phyloP scores from a whole-genome alignment of 2,113 vertebrate species.

The Phoenicopterus ruber region DNA sequence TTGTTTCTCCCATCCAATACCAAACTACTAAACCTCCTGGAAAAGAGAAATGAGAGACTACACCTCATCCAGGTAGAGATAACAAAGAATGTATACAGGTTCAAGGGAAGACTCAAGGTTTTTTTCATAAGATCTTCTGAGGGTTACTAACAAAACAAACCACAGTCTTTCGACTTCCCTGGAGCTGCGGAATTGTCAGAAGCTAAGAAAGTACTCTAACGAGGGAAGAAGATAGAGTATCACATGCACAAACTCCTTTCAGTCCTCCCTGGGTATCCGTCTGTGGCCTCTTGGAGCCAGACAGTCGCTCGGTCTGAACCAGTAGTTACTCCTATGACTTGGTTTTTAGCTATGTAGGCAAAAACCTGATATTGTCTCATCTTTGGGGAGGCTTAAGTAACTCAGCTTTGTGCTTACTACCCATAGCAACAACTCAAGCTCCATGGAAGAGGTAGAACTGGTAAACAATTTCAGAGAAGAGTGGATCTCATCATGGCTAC shows the following conservation, averaged over 20 bases:
- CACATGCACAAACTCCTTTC: not conserved
- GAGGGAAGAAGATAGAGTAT: not conserved
- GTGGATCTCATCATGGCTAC: not conserved
- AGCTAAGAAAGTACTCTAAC: not conserved
- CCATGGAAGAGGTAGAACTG: not conserved
- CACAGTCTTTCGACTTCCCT: not conserved
- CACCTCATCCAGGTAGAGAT: not conserved
- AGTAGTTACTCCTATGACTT: not conserved
- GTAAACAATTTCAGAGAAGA: not conserved
- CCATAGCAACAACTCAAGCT: not conserved
- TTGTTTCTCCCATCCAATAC: not conserved
- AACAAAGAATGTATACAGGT: not conserved
- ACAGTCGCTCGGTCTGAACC: not conserved
- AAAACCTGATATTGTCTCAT: not conserved
- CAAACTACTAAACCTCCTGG: not conserved
- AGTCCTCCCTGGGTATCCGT: not conserved
- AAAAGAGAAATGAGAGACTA: conserved; percentile 2
- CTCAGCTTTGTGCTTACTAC: not conserved
- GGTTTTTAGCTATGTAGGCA: not conserved
- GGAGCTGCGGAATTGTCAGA: not conserved
- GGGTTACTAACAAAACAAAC: not conserved
- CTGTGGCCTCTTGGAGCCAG: not conserved
- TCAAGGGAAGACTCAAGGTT: not conserved
- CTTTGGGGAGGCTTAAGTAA: not conserved
- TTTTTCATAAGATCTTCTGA: not conserved